Evolutionary conservation across 2,888 invertebrate genomes (phyloP), one percentile per base, ranked within the genome.

Genomic region (Papilio protenor): DNA sequence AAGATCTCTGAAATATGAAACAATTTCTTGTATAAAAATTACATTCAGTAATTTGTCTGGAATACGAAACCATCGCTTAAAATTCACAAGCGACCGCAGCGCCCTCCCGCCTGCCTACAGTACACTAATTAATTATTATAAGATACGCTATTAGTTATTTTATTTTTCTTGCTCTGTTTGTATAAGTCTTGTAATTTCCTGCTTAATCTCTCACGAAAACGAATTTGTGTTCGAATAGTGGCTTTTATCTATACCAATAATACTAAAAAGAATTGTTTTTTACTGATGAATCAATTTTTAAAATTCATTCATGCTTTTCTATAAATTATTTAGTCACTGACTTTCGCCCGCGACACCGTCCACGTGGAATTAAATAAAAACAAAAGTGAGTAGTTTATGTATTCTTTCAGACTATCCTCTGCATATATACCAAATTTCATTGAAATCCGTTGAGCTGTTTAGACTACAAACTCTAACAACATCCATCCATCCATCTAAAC

Each of bases 71-170:
- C n/a, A 66, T 1, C 40, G 40, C 40, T 66, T 66, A 66, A 40
- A 66, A 66, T 66, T 66, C 66, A 66, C 33, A 40, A 64, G 40
- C 66, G 66, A 40, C 40, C 5, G 66, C 40, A 18, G 40, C 66
- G 40, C 18, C 57, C 57, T 59, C 33, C 10, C 33, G 33, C 52
- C 33, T 27, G 40, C 21, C 73, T 21, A 33, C 57, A 0, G 40
- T 14, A 40, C 33, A 14, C 12, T 33, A 73, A 73, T 57, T 73
- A 72, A 72, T 72, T 72, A 64, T 33, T 33, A 40, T n/a, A 66
- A 66, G 40, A 66, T 40, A 66, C 40, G 66, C 4, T 40, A 40
- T 66, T 40, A 64, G 66, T 66, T n/a, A 12, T 61, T 61, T 40
- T 40, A 64, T 18, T 33, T 33, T 64, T 16, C 64, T 64, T 64